A percentile compares a stretch with the other conserved stretches of the same genome.
phyloP scores from a whole-genome alignment of 2,113 vertebrate genomes.

The Cairina moschata region DNA sequence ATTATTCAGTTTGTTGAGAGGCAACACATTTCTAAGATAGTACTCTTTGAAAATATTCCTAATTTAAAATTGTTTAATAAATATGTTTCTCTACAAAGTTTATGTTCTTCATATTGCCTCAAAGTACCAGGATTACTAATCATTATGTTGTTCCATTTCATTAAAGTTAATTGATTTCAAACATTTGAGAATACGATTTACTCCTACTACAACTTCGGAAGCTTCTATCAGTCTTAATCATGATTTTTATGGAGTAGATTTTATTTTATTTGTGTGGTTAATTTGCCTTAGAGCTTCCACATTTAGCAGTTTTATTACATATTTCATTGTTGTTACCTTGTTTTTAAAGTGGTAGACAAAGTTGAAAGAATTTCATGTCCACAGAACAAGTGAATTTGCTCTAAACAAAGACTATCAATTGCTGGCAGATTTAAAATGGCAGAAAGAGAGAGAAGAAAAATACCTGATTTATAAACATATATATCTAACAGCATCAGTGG shows the following conservation, averaged over 20 bases:
- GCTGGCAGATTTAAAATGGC: background rate
- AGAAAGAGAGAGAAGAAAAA: background rate
- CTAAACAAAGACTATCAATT: background rate
- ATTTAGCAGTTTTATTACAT: slow-evolving; percentile 39
- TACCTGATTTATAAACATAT: background rate
- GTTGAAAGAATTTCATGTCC: background rate
- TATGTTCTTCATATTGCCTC: slow-evolving; percentile 33
- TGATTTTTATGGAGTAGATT: slow-evolving; percentile 15
- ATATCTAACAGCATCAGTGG: background rate
- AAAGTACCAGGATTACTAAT: slow-evolving; percentile 47
- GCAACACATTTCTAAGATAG: slow-evolving; percentile 20
- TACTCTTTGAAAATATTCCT: slow-evolving; percentile 7
- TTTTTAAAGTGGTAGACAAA: background rate
- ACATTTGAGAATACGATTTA: slow-evolving; percentile 43
- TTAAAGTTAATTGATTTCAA: slow-evolving; percentile 65
- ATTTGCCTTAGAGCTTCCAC: background rate
- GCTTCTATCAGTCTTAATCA: slow-evolving; percentile 16
- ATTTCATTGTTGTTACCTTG: background rate
- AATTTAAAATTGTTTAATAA: slow-evolving; percentile 26
- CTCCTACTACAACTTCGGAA: slow-evolving; percentile 16
- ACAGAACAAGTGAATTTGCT: background rate
- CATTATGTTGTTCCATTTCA: slow-evolving; percentile 59
- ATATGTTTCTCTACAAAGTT: slow-evolving; percentile 45
- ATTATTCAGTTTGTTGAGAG: slow-evolving; percentile 44
- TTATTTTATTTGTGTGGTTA: slow-evolving; percentile 32